Conservation (phyloP, 1,140 invertebrate species). For the Pantala flavescens region DNA sequence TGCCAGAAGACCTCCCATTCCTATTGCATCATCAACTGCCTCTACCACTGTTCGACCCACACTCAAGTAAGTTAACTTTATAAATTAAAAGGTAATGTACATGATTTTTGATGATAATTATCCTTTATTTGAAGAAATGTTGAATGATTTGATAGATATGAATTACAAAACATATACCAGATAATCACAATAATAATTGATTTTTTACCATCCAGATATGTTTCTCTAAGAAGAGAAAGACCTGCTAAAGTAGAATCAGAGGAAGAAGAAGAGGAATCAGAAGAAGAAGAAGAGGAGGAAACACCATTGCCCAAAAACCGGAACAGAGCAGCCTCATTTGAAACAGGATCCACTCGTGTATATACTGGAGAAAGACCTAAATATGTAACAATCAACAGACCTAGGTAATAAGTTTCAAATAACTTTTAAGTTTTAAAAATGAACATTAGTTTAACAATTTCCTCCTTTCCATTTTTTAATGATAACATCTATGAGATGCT, state of each 20-base stretch:
- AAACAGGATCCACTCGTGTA: not conserved
- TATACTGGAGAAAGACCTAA: not conserved
- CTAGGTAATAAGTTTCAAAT: not conserved
- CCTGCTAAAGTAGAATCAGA: conserved; percentile 33
- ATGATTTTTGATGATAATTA: not conserved
- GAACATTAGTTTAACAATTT: too few species aligned
- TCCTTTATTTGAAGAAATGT: not conserved
- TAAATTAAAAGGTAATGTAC: not conserved
- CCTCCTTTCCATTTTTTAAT: too few species aligned
- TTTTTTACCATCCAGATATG: conserved; percentile 24
- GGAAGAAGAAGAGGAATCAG: conserved; percentile 38
- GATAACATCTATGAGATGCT: too few species aligned
- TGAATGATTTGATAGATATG: not conserved
- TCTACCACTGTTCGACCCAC: not conserved
- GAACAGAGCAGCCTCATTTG: not conserved
- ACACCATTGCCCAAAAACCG: not conserved
- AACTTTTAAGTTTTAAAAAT: too few species aligned
- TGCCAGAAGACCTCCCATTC: not conserved
- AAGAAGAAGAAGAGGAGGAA: conserved; percentile 17
- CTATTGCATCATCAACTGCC: not conserved
- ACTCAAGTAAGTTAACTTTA: not conserved
- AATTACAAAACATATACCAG: not conserved
- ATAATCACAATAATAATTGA: not conserved
- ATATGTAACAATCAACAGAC: not conserved
- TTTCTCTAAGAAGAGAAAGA: conserved; percentile 26